A percentile compares a stretch with the other conserved stretches of the same genome.
Evolutionary conservation across 1,140 invertebrate genomes (phyloP).

Genomic region (Samia ricini): DNA sequence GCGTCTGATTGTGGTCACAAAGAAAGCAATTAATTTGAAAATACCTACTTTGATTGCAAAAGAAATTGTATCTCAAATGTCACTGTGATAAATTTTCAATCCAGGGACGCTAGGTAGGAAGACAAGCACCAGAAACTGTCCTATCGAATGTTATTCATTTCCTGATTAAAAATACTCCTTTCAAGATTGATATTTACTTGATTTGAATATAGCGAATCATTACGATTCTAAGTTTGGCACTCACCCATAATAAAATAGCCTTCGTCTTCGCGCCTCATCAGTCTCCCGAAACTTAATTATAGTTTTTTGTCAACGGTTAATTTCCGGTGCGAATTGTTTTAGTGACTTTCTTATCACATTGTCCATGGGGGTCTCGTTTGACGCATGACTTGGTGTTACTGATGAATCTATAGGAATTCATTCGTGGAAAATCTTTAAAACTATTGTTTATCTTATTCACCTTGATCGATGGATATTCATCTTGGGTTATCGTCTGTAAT

Average conservation of each 20-base stretch:
- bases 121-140: too few relatives aligned
- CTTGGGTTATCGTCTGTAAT: too few relatives aligned
- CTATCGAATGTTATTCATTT: background rate
- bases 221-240: background rate
- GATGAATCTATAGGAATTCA: background rate
- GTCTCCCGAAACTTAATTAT: constrained; percentile 42
- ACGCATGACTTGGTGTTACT: constrained; percentile 5
- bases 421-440: background rate
- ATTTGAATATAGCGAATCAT: background rate
- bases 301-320: constrained; percentile 30
- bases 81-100: too few relatives aligned
- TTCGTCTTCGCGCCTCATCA: constrained; percentile 35
- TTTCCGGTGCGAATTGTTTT: constrained; percentile 28
- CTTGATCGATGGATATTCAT: background rate
- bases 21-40: too few relatives aligned
- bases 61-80: too few relatives aligned
- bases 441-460: background rate
- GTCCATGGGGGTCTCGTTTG: constrained; percentile 16
- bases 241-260: constrained; percentile 26
- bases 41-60: too few relatives aligned
- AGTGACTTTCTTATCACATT: constrained; percentile 24
- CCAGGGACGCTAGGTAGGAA: too few relatives aligned
- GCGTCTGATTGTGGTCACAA: too few relatives aligned
- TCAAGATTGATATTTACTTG: background rate
- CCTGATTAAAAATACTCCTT: background rate